Percentiles rank a stretch among this genome's conserved stretches.
Conservation (phyloP, 2,888 invertebrate genomes). For the Hyalella azteca region DNA sequence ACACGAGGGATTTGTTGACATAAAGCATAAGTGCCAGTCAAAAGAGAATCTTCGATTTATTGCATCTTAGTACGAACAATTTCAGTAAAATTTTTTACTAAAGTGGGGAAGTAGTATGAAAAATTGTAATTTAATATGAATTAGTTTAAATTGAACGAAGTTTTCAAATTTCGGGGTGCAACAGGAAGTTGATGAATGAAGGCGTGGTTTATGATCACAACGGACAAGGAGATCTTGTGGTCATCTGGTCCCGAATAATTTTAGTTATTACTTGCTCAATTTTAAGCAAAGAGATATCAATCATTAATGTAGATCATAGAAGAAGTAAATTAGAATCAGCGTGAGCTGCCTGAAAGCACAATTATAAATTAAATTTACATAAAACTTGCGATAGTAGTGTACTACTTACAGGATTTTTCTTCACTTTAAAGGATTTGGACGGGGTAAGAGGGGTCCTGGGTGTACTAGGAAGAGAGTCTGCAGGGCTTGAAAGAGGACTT, state of each 20-base stretch:
- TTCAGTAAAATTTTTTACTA: too few species aligned
- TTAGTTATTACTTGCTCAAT: too few species aligned
- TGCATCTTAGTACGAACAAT: too few species aligned
- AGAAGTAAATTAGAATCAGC: not conserved
- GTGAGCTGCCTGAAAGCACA: too few species aligned
- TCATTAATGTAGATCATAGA: not conserved
- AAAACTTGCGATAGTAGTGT: too few species aligned
- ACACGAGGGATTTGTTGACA: constrained; percentile 14
- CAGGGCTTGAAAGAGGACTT: constrained; percentile 2
- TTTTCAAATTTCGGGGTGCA: too few species aligned
- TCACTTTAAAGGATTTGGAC: constrained; percentile 54
- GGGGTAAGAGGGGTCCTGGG: constrained; percentile 45
- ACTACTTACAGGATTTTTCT: constrained; percentile 53
- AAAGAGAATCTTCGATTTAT: not conserved
- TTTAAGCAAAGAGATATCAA: not conserved
- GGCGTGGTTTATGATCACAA: not conserved
- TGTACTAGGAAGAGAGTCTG: constrained; percentile 1
- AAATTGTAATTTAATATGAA: too few species aligned
- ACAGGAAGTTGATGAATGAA: not conserved
- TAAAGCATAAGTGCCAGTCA: constrained; percentile 9
- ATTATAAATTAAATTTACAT: too few species aligned
- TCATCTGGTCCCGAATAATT: too few species aligned
- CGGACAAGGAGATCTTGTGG: too few species aligned
- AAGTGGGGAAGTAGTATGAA: too few species aligned
- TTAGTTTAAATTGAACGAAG: too few species aligned